Evolutionary conservation across 2,888 invertebrate genomes (phyloP).

Genomic region (Orchesellides sinensis): DNA sequence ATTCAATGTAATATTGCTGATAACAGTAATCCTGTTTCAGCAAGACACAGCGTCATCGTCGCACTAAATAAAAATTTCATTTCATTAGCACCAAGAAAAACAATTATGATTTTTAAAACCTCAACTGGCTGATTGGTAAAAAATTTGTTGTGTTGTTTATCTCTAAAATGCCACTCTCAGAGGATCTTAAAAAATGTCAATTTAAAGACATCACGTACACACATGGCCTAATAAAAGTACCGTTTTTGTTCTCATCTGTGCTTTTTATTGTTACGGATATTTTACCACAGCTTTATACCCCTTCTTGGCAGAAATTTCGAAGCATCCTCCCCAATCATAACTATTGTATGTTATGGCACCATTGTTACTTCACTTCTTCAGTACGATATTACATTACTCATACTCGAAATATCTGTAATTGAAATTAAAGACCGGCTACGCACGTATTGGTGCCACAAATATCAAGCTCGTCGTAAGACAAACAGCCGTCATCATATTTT

Average conservation of each 20-base stretch:
- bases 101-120: constrained; percentile 25
- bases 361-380: background rate
- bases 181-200: constrained; percentile 41
- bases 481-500: background rate
- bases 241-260: constrained; percentile 26
- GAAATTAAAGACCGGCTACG: background rate
- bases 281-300: no score
- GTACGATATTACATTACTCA: background rate
- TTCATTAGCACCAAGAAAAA: constrained; percentile 38
- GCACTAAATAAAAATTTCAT: background rate
- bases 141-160: no score
- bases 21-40: background rate
- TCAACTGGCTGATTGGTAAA: no score
- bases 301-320: no score
- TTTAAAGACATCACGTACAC: constrained; percentile 50
- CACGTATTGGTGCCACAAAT: background rate
- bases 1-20: background rate
- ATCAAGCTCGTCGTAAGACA: background rate
- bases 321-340: no score
- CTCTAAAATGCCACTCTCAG: background rate
- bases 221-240: constrained; percentile 54
- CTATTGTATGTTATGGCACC: no score
- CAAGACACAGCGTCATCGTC: background rate
- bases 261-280: constrained; percentile 17
- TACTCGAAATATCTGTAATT: background rate